Percentiles rank a stretch among this genome's conserved stretches.
Evolutionary conservation across 2,113 vertebrate species (phyloP).

Genomic region (Phaethornis superciliosus): DNA sequence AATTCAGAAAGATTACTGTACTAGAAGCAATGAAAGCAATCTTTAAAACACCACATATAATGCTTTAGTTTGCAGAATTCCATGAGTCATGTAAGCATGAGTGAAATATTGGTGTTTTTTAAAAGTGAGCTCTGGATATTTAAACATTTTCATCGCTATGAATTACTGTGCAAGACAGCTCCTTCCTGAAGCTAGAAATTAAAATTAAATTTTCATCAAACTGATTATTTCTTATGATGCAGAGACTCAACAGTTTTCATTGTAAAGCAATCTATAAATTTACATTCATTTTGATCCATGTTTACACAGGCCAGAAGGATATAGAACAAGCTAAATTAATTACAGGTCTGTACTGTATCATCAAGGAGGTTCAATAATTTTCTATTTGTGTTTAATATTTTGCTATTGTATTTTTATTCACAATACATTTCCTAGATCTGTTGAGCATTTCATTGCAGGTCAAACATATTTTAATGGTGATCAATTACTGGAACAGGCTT

Average conservation of each 20-base stretch:
- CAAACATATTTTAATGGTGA: neutral
- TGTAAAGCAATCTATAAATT: neutral
- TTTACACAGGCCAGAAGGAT: neutral
- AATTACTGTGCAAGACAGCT: neutral
- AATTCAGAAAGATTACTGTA: constrained; percentile 14
- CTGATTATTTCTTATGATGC: neutral
- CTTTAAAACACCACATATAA: constrained; percentile 2
- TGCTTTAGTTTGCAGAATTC: neutral
- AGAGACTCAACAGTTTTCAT: neutral
- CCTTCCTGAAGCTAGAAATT: constrained; percentile 6
- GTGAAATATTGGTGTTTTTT: neutral
- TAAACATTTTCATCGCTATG: neutral
- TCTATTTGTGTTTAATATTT: neutral
- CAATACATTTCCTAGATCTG: neutral
- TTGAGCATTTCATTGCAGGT: neutral
- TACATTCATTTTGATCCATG: neutral
- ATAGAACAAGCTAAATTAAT: neutral
- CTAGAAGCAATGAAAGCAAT: constrained; percentile 9
- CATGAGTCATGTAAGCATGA: neutral
- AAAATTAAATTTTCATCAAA: constrained; percentile 7
- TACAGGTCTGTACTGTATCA: neutral
- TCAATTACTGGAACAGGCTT: neutral
- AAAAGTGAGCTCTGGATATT: neutral
- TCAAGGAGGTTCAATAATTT: neutral
- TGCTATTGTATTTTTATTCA: neutral